Base-by-base conservation (phyloP, 92 coral and sea anemone genomes). In the Actinernus sp. region DNA sequence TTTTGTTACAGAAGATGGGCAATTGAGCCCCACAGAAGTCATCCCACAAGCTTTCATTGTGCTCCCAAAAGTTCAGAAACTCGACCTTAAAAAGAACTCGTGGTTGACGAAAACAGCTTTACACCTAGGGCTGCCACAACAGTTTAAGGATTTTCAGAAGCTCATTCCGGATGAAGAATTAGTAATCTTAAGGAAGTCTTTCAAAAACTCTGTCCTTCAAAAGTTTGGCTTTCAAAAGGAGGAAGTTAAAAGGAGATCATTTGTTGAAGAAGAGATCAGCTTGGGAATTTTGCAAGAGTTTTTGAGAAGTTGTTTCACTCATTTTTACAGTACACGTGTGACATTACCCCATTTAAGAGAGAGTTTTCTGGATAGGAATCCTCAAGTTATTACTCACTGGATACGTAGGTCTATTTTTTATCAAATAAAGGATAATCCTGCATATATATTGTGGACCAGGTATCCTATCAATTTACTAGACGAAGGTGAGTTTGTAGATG, bases 331-430 rank as follows among this genome's bases (percentile, higher is more conserved):
- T 17, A 23, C 52, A 6, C 5, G 21, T 4, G 10, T 18, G 10
- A 17, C 5, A 45, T 7, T 4, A 4, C 19, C 52, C 4, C 52
- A 45, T 17, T 45, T 45, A 23, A 45, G 52, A 45, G 52, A 45
- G 19, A 45, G 52, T 18, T 17, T 45, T 6, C 19, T 45, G 19
- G 52, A 45, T 45, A 17, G 8, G 19, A 45, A 45, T 17, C 8
- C 52, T 45, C 52, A 45, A 45, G 22, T 45, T 4, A 45, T 45
- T 45, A 45, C 52, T 7, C 52, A 45, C 52, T 45, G 52, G 52
- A 45, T 4, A 8, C 10, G 52, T 4, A 18, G 21, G 10, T 12
- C 18, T 9, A 45, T 4, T 17, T 17, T 4, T 45, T 45, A 8
- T 18, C 52, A 45, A 23, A 4, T 45, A 5, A 45, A 45, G 22